Evolutionary conservation across 2,888 invertebrate genomes (phyloP).

Genomic region (Eupsilia transversa): DNA sequence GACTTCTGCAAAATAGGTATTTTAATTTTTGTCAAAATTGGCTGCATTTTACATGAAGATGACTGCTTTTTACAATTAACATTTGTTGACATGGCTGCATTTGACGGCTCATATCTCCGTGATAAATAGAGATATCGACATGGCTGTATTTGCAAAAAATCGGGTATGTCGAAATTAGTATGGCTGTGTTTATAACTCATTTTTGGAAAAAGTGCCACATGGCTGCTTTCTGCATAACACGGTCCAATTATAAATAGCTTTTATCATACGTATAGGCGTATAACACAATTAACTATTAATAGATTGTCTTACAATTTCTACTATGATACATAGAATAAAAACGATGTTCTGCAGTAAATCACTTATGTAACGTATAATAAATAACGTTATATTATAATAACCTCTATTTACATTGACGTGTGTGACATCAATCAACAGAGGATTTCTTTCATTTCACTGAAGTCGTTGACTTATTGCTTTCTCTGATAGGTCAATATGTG

Average conservation of each 20-base stretch:
- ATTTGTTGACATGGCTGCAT: no score
- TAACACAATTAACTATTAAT: constrained; percentile 76
- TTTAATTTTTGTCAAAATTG: no score
- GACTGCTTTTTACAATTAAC: no score
- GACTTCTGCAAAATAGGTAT: no score
- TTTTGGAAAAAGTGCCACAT: no score
- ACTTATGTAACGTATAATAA: constrained; percentile 72
- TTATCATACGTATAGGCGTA: constrained; percentile 77
- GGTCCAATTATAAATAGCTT: constrained; percentile 86
- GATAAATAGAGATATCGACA: no score
- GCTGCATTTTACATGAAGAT: no score
- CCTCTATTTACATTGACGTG: constrained; percentile 70
- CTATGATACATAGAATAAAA: constrained; percentile 40
- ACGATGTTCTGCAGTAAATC: constrained; percentile 52
- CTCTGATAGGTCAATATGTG: constrained; percentile 81
- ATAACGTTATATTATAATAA: constrained; percentile 69
- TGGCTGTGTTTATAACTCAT: no score
- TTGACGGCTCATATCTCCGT: no score
- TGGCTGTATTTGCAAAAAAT: no score
- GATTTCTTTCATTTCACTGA: constrained; percentile 79
- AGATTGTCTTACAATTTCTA: constrained; percentile 58
- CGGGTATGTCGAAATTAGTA: no score
- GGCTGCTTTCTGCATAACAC: no score
- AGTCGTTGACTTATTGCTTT: constrained; percentile 86
- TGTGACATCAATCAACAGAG: constrained; percentile 74